Percentiles rank a stretch among this genome's conserved stretches.
Evolutionary conservation across 1,140 invertebrate species (phyloP).

Genomic region (silkworm (Bombyx mori)): DNA sequence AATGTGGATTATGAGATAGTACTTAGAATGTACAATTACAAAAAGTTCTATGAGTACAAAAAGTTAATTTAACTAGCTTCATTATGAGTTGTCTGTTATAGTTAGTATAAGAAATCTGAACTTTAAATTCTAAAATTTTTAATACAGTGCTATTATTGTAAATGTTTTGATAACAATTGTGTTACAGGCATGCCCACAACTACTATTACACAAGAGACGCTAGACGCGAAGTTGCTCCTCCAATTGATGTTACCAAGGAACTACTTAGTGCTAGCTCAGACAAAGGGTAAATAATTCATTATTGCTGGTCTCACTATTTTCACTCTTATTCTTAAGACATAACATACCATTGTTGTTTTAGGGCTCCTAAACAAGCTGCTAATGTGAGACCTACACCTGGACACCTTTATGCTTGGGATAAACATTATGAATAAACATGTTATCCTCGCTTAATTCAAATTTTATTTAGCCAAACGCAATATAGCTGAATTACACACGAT

Average conservation of each 20-base stretch:
- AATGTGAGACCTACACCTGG: conserved; percentile 71
- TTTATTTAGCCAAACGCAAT: background rate
- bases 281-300: conserved; percentile 37
- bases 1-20: too few relatives aligned
- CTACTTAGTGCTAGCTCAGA: conserved; percentile 47
- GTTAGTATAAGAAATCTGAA: too few relatives aligned
- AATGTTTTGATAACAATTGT: background rate
- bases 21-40: too few relatives aligned
- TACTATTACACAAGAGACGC: conserved; percentile 86
- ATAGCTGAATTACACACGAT: background rate
- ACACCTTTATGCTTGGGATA: conserved; percentile 70
- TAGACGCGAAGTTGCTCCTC: conserved; percentile 79
- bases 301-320: too few relatives aligned
- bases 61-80: too few relatives aligned
- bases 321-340: too few relatives aligned
- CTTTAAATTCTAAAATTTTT: too few relatives aligned
- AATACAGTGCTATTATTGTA: background rate
- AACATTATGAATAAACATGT: conserved; percentile 37
- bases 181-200: conserved; percentile 74
- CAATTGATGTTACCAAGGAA: conserved; percentile 71
- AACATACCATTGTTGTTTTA: conserved; percentile 8
- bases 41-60: too few relatives aligned
- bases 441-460: too few relatives aligned
- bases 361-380: conserved; percentile 42
- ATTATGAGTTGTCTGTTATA: too few relatives aligned